phyloP scores from a whole-genome alignment of 2,888 invertebrate genomes.

The Arrhopalites spinosus region DNA sequence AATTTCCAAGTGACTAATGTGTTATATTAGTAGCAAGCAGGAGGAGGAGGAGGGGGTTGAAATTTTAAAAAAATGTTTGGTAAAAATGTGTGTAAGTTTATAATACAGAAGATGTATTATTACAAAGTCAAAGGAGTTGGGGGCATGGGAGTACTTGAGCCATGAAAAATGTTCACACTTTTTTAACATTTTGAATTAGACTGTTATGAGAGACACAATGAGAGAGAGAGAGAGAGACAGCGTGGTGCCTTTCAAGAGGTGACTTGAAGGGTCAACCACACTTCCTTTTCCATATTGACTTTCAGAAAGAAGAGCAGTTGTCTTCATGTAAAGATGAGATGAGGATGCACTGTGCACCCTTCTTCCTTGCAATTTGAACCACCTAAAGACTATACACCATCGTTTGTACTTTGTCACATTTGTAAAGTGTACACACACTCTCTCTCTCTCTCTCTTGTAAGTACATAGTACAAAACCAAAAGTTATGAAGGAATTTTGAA shows the following conservation, averaged over 20 bases:
- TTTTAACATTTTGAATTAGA: conserved; percentile 22
- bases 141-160: conserved; percentile 25
- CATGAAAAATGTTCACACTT: conserved; percentile 37
- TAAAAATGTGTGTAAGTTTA: neutral
- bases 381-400: neutral
- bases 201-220: neutral
- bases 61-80: too few relatives aligned
- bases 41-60: too few relatives aligned
- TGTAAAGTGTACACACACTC: neutral
- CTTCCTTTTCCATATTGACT: conserved; percentile 47
- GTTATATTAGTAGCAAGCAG: too few relatives aligned
- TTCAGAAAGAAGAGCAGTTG: conserved; percentile 29
- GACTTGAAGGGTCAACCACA: conserved; percentile 51
- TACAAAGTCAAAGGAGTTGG: conserved; percentile 20
- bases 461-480: neutral
- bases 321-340: conserved; percentile 33
- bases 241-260: conserved; percentile 52
- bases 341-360: neutral
- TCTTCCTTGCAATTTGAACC: neutral
- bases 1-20: too few relatives aligned
- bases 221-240: conserved; percentile 44
- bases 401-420: conserved; percentile 13
- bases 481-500: too few relatives aligned
- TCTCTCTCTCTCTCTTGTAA: neutral
- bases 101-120: neutral